Percentiles rank a stretch among this genome's conserved stretches.
Evolutionary conservation across 2,888 invertebrate species (phyloP).

Genomic region (Cryptocephalus moraei): DNA sequence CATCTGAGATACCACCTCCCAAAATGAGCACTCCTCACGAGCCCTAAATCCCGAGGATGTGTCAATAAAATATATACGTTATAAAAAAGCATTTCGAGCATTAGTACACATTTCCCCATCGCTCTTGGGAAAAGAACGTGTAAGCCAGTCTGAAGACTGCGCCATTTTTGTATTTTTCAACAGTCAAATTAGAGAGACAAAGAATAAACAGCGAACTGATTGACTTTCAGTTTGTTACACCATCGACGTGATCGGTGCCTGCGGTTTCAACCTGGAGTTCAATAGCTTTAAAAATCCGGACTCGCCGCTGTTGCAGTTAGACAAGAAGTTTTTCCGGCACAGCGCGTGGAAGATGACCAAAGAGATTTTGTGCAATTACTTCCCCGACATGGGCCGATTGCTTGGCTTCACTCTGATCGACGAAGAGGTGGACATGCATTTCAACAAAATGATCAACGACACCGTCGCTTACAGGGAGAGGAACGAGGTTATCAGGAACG

Average conservation of each 20-base stretch:
- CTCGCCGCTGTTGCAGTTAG: slow-evolving; percentile 33
- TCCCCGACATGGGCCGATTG: background rate
- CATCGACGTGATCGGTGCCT: slow-evolving; percentile 24
- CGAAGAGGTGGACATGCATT: slow-evolving; percentile 32
- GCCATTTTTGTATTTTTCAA: no score
- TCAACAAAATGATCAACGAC: slow-evolving; percentile 34
- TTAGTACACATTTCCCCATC: no score
- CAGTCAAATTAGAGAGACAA: no score
- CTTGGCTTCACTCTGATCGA: background rate
- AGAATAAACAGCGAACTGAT: no score
- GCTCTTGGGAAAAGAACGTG: no score
- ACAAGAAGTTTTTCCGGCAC: slow-evolving; percentile 2
- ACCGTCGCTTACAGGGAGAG: slow-evolving; percentile 37
- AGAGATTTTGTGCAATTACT: background rate
- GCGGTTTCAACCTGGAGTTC: slow-evolving; percentile 49
- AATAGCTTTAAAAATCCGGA: slow-evolving; percentile 42
- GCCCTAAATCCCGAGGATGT: no score
- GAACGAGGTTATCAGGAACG: slow-evolving; percentile 38
- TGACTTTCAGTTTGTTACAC: slow-evolving; percentile 4
- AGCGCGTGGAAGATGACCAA: background rate
- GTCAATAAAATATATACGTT: no score
- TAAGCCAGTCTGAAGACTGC: no score
- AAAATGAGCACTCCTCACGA: no score
- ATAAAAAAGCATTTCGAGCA: no score
- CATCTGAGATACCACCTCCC: no score